These are phyloP conservation scores for Stratiolaelaps scimitus DNA, from an alignment of 1,140 invertebrate genomes.

Conservation along the genomic window DNA sequence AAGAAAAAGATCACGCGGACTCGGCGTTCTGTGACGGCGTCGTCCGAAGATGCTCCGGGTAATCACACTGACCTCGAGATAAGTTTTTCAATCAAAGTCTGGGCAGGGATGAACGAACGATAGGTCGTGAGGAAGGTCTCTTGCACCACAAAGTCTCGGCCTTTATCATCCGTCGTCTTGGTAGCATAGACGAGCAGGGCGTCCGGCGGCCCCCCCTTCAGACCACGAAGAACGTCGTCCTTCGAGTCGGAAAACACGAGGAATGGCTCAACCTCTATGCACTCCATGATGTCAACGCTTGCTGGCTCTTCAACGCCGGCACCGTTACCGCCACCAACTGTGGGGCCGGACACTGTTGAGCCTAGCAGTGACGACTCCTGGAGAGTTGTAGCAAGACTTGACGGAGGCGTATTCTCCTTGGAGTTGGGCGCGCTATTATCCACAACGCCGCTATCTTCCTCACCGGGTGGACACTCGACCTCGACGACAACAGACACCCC, in stretches of 20 bases:
- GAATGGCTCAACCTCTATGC: slow-evolving; percentile 24
- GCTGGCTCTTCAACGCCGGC: background rate
- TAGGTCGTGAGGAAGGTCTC: slow-evolving; percentile 95
- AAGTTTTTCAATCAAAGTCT: slow-evolving; percentile 71
- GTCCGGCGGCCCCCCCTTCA: slow-evolving; percentile 75
- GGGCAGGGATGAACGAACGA: slow-evolving; percentile 79
- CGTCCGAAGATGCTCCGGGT: background rate
- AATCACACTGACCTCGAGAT: slow-evolving; percentile 40
- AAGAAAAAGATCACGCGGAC: too few species aligned
- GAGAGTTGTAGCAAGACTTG: slow-evolving; percentile 10
- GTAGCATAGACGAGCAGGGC: slow-evolving; percentile 84
- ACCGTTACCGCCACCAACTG: too few species aligned
- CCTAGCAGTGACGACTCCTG: background rate
- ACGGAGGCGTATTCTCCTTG: slow-evolving; percentile 25
- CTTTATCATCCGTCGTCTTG: slow-evolving; percentile 43
- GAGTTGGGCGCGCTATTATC: slow-evolving; percentile 5
- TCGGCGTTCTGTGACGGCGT: too few species aligned
- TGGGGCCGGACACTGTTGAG: too few species aligned
- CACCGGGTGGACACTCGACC: background rate
- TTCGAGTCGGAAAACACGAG: slow-evolving; percentile 36
- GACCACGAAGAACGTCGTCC: slow-evolving; percentile 49
- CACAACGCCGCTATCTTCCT: slow-evolving; percentile 27
- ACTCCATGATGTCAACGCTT: slow-evolving; percentile 12
- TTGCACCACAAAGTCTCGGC: slow-evolving; percentile 77
- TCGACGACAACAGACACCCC: too few species aligned